Percentiles rank a stretch among this genome's conserved stretches.
phyloP scores from a whole-genome alignment of 2,888 invertebrate genomes.

The Sinohyriopsis cumingii region DNA sequence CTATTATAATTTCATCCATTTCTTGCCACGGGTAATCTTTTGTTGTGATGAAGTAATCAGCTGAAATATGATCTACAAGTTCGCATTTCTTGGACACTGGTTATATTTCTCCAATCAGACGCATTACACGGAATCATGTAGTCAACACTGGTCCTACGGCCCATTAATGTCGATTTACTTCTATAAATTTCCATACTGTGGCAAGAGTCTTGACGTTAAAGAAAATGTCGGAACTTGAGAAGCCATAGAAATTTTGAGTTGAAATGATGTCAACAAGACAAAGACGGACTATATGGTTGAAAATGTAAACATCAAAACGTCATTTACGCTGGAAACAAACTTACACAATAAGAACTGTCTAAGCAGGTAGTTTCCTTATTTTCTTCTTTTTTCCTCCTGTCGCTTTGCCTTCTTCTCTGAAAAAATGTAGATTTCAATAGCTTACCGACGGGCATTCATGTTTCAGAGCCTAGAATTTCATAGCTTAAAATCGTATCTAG shows the following conservation, averaged over 20 bases:
- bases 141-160: constrained; percentile 10
- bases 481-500: too few relatives aligned
- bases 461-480: too few relatives aligned
- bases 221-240: constrained; percentile 59
- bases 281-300: too few relatives aligned
- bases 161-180: constrained; percentile 11
- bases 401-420: too few relatives aligned
- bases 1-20: constrained; percentile 11
- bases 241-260: constrained; percentile 55
- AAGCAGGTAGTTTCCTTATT: too few relatives aligned
- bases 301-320: too few relatives aligned
- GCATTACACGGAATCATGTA: background rate
- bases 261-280: constrained; percentile 19
- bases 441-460: too few relatives aligned
- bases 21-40: constrained; percentile 9
- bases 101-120: constrained; percentile 1
- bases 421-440: too few relatives aligned
- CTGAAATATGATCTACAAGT: constrained; percentile 9
- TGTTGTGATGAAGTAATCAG: constrained; percentile 16
- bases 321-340: too few relatives aligned
- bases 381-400: too few relatives aligned
- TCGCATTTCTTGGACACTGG: background rate
- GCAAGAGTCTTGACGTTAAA: constrained; percentile 49
- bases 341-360: too few relatives aligned
- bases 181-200: background rate